Evolutionary conservation across 2,113 vertebrate species (phyloP).

Genomic region (Malurus cyaneus): DNA sequence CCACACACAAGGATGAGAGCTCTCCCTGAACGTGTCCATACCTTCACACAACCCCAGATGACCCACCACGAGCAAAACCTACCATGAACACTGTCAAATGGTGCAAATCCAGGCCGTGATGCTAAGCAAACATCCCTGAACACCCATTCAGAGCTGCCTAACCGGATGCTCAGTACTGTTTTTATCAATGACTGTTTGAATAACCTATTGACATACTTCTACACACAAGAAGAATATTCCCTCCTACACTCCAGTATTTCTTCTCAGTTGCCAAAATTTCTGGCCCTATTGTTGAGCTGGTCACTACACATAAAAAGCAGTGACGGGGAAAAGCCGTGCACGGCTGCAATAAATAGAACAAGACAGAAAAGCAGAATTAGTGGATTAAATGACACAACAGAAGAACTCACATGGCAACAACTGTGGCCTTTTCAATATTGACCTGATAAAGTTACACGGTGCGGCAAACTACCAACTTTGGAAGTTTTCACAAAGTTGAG

Average conservation of each 20-base stretch:
- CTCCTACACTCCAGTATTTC: neutral
- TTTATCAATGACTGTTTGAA: neutral
- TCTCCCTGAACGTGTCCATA: fast-evolving
- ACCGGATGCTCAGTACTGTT: fast-evolving
- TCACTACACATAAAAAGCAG: neutral
- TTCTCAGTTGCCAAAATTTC: neutral
- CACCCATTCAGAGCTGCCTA: neutral
- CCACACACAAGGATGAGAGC: neutral
- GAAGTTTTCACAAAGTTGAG: neutral
- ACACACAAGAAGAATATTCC: neutral
- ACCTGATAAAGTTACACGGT: neutral
- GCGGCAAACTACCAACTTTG: neutral
- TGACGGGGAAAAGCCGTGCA: fast-evolving
- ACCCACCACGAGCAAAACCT: fast-evolving
- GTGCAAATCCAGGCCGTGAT: neutral
- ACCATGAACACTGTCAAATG: neutral
- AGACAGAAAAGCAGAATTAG: neutral
- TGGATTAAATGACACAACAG: neutral
- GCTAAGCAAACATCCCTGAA: neutral
- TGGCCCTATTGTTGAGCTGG: neutral
- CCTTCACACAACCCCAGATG: fast-evolving
- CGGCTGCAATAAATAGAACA: fast-evolving
- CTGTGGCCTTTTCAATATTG: neutral
- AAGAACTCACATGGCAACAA: neutral
- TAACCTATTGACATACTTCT: neutral